Conservation (phyloP, 2,888 invertebrate species). For the Bhutanitis thaidina region DNA sequence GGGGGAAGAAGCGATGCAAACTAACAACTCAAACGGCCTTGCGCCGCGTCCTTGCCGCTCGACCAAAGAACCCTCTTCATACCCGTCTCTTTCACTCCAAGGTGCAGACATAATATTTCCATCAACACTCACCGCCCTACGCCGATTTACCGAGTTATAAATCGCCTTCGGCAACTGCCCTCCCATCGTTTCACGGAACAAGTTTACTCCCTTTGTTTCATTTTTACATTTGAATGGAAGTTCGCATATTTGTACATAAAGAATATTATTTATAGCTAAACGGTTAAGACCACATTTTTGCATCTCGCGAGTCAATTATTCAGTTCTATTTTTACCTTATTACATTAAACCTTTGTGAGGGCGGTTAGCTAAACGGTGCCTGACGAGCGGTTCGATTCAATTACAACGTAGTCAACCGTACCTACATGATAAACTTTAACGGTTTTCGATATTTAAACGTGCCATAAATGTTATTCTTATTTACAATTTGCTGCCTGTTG, state of each 20-base stretch:
- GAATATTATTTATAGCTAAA: slow-evolving; percentile 49
- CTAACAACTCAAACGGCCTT: slow-evolving; percentile 58
- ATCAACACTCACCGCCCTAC: slow-evolving; percentile 44
- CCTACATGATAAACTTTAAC: slow-evolving; percentile 54
- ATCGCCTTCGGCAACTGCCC: slow-evolving; percentile 60
- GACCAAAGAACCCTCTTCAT: slow-evolving; percentile 42
- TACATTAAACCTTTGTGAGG: slow-evolving; percentile 36
- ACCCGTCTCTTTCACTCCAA: slow-evolving; percentile 42
- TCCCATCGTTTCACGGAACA: slow-evolving; percentile 51
- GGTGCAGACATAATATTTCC: slow-evolving; percentile 28
- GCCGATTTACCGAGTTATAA: slow-evolving; percentile 59
- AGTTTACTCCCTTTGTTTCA: slow-evolving; percentile 49
- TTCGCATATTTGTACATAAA: slow-evolving; percentile 46
- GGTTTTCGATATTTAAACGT: slow-evolving; percentile 49
- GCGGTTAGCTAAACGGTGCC: slow-evolving; percentile 46
- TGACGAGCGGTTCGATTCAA: slow-evolving; percentile 51
- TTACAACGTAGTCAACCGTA: slow-evolving; percentile 49
- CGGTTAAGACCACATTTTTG: slow-evolving; percentile 16
- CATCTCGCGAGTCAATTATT: slow-evolving; percentile 21
- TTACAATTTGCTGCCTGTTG: slow-evolving; percentile 60
- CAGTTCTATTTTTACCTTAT: slow-evolving; percentile 22
- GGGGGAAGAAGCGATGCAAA: slow-evolving; percentile 35
- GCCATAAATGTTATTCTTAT: slow-evolving; percentile 50
- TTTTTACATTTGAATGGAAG: slow-evolving; percentile 61
- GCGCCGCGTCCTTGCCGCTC: slow-evolving; percentile 65